Evolutionary conservation across 2,113 vertebrate genomes (phyloP).

Genomic region (Haemorhous mexicanus): DNA sequence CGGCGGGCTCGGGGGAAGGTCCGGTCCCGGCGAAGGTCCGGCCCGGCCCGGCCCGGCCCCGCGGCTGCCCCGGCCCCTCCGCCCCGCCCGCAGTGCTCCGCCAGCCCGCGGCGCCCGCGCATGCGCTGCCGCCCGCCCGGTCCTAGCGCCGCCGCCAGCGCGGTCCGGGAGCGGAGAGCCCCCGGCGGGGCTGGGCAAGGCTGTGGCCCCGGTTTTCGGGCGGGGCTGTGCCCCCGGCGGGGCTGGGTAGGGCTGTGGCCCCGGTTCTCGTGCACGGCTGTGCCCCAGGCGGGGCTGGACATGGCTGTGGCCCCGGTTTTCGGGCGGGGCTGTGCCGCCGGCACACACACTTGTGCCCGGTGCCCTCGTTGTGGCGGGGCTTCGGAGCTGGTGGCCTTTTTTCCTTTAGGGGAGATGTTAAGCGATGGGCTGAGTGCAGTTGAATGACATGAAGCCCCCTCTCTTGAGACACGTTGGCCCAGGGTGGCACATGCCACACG

Average conservation of each 20-base stretch:
- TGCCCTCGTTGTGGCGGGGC: too few relatives aligned
- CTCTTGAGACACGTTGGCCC: neutral
- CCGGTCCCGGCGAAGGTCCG: neutral
- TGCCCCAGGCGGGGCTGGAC: too few relatives aligned
- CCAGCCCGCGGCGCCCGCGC: constrained; percentile 58
- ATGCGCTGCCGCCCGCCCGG: constrained; percentile 60
- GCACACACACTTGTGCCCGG: neutral
- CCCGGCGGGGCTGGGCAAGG: too few relatives aligned
- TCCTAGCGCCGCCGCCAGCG: neutral
- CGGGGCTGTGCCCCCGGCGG: too few relatives aligned
- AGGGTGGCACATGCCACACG: neutral
- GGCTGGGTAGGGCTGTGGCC: too few relatives aligned
- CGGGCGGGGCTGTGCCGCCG: accelerated
- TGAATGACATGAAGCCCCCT: neutral
- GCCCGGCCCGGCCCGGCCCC: neutral
- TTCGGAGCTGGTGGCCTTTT: too few relatives aligned
- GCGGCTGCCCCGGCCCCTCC: neutral
- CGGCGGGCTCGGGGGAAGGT: neutral
- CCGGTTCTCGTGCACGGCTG: neutral
- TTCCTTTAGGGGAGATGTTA: neutral
- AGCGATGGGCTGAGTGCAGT: neutral
- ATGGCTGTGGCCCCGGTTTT: too few relatives aligned
- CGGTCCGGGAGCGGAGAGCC: accelerated
- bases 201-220: neutral
- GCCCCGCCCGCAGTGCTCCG: constrained; percentile 2